A percentile compares a stretch with the other conserved stretches of the same genome.
phyloP scores from a whole-genome alignment of 1,140 invertebrate genomes.

The Ceratina australensis region DNA sequence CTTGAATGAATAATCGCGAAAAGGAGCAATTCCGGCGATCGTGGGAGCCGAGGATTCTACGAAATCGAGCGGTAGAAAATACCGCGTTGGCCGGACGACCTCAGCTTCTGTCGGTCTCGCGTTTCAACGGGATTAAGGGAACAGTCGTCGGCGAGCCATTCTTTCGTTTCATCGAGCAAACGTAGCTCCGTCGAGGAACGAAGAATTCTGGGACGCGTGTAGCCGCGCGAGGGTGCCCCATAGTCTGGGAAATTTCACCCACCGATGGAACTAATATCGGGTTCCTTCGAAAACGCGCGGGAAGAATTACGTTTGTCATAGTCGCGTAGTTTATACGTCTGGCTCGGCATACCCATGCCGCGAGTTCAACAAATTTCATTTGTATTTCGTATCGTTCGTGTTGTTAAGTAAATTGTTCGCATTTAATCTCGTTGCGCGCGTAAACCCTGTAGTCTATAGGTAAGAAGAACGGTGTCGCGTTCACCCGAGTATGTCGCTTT shows the following conservation, averaged over 20 bases:
- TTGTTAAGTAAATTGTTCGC: no score
- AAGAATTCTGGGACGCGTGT: no score
- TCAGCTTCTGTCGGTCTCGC: no score
- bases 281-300: not conserved
- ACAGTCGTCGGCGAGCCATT: conserved; percentile 11
- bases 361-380: no score
- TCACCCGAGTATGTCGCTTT: conserved; percentile 5
- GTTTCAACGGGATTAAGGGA: not conserved
- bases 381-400: no score
- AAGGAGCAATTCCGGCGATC: not conserved
- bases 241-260: conserved; percentile 14
- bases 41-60: not conserved
- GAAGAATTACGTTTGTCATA: no score
- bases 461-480: conserved; percentile 14
- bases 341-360: no score
- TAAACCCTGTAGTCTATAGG: not conserved
- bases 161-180: not conserved
- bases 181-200: no score
- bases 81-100: not conserved
- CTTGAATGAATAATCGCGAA: no score
- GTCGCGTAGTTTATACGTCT: not conserved
- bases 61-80: not conserved
- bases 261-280: conserved; percentile 25
- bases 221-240: no score
- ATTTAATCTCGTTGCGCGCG: no score